Percentiles rank a stretch among this genome's conserved stretches.
These are phyloP conservation scores for Gallinago nigripennis DNA, from an alignment of 2,797 vertebrate species.

Conservation along the genomic window DNA sequence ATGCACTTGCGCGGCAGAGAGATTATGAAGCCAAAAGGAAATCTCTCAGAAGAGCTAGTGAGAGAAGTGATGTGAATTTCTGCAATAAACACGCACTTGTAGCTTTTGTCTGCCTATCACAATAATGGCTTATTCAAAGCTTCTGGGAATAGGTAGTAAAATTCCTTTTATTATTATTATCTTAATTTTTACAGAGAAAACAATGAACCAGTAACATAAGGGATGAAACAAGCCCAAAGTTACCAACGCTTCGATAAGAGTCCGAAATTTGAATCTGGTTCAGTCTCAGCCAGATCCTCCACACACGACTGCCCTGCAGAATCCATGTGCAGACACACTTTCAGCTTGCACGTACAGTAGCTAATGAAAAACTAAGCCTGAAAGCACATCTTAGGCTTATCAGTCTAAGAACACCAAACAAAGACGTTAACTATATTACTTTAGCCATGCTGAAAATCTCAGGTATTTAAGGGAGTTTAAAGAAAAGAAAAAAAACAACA, in stretches of 20 bases:
- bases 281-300: not conserved
- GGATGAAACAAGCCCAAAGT: not conserved
- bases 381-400: not conserved
- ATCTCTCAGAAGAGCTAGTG: not conserved
- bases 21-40: slow-evolving; percentile 5
- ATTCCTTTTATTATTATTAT: not conserved
- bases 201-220: not conserved
- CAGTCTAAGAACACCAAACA: not conserved
- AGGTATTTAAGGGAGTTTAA: not conserved
- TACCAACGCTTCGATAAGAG: not conserved
- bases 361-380: not conserved
- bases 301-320: not conserved
- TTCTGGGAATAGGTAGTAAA: not conserved
- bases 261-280: not conserved
- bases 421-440: not conserved
- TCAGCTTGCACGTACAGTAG: not conserved
- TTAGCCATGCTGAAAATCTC: not conserved
- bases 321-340: not conserved
- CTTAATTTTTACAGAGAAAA: not conserved
- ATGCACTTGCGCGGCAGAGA: not conserved
- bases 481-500: not conserved
- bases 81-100: not conserved
- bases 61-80: not conserved
- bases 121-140: not conserved
- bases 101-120: not conserved